Evolutionary conservation across 30 jellyfish, hydroid and myxozoan species (phyloP), one percentile per base, ranked within the genome.

Genomic region (Morbakka virulenta): DNA sequence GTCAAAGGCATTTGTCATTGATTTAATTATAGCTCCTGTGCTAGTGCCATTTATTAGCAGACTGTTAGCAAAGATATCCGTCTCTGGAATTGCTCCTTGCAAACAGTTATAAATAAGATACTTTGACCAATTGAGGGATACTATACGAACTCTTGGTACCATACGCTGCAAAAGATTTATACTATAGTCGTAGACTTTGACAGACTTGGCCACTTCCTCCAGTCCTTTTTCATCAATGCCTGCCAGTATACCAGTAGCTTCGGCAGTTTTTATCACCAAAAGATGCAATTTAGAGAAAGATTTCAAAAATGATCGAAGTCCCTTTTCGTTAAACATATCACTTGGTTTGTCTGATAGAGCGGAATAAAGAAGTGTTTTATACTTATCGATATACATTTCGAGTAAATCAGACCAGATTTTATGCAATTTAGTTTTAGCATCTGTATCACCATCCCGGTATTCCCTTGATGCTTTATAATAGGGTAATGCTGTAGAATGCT

Each of bases 41-140:
- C 87, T 50, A 11, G 49, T 17, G 27, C 85, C 85, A 74, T 73
- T 75, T 9, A 64, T 65, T 0, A 83, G 87, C 28, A 83, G 57
- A 14, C 36, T 32, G 41, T 83, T 83, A 0, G 95, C 95, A 52
- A 32, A 72, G 23, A 83, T 83, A 29, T 63, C 73, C 22, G 24
- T 32, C 28, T 57, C 17, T n/a, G 86, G 83, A 25, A 83, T 72
- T 34, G 65, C 35, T 32, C 64, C 80, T 49, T 73, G 53, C 32
- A 83, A 72, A n/a, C 77, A 11, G 52, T 62, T 64, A 33, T 62
- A 53, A 1, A 83, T 83, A 69, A 83, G 35, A 73, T 83, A 87
- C 3, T 82, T 29, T 1, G 95, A 83, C 95, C 95, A 83, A 79
- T 72, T 83, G 11, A 83, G 84, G 29, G 95, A 83, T 1, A 83